phyloP scores from a whole-genome alignment of 2,113 vertebrate species.

The Motacilla tschutschensis region DNA sequence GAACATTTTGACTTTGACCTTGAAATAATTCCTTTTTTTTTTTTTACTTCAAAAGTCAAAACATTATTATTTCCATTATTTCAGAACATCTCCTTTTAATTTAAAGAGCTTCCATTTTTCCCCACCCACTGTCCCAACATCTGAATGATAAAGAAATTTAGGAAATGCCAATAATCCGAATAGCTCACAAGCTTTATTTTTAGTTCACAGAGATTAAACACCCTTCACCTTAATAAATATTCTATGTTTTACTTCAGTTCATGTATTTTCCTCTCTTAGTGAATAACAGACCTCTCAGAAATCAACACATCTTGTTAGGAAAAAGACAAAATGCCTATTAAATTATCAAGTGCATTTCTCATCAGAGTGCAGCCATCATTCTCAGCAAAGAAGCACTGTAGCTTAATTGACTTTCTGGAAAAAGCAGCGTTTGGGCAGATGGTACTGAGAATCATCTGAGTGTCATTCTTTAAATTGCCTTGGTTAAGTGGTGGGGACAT shows the following conservation, averaged over 20 bases:
- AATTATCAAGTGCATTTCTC: slow-evolving; percentile 42
- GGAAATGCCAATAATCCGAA: not conserved
- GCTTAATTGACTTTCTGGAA: slow-evolving; percentile 35
- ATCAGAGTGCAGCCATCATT: slow-evolving; percentile 2
- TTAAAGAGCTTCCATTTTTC: not conserved
- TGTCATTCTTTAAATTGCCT: not conserved
- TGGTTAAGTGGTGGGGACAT: not conserved
- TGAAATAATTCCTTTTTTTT: not conserved
- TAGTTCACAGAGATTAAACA: slow-evolving; percentile 11
- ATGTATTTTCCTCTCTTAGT: not conserved
- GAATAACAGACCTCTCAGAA: slow-evolving; percentile 30
- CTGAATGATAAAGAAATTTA: not conserved
- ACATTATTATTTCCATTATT: not conserved
- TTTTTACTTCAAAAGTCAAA: not conserved
- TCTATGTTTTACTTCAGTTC: slow-evolving; percentile 9
- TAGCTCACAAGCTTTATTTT: slow-evolving; percentile 15
- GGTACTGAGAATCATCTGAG: not conserved
- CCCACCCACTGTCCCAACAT: not conserved
- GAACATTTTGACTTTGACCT: not conserved
- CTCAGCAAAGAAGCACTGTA: not conserved
- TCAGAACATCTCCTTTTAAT: not conserved
- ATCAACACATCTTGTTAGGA: slow-evolving; percentile 55
- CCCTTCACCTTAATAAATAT: not conserved
- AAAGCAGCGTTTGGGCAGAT: slow-evolving; percentile 44
- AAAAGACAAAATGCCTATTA: slow-evolving; percentile 55